Evolutionary conservation across 2,113 vertebrate species (phyloP), one percentile per base, ranked within the genome.

Genomic region (Prolemur simus): DNA sequence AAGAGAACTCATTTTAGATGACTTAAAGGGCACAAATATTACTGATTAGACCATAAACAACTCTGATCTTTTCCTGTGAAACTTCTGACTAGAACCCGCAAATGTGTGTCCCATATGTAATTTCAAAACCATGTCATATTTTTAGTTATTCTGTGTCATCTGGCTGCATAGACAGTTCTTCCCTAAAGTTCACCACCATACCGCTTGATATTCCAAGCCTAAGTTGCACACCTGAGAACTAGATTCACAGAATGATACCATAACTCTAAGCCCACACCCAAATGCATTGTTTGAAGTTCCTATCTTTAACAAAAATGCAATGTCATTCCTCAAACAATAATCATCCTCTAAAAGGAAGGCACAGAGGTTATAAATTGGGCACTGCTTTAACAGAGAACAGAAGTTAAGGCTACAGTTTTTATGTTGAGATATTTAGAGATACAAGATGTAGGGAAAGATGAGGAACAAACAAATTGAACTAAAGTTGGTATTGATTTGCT

Each of bases 31-130:
- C 73, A 96, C 21, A 73, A 34, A 85, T 93, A 34, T 95, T 97
- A 92, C 92, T 95, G 95, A 98, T 97, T 93, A 97, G 94, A 96
- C 29, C 37, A 32, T 23, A 95, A 66, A 32, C 4, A 87, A 93
- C 68, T 77, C 27, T 32, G 27, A 21, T 86, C 52, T 32, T 73
- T 89, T 82, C 56, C 45, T 91, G 21, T 71, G 54, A 82, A 76
- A 3, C 12, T 60, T 92, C 39, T 85, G 64, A 63, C 8, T 83
- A 91, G 45, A 77, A 66, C 29, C 23, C 54, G 88, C 14, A 71
- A 87, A 94, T 42, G 20, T 45, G n/a, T 21, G 4, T 27, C 49
- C 49, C 6, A 14, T n/a, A 21, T 42, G 45, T 58, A 60, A 95
- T 90, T 95, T 68, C 58, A 71, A 77, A 96, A n/a, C 66, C 64